Evolutionary conservation across 2,797 vertebrate species (phyloP).

Genomic region (Loriculus beryllinus): DNA sequence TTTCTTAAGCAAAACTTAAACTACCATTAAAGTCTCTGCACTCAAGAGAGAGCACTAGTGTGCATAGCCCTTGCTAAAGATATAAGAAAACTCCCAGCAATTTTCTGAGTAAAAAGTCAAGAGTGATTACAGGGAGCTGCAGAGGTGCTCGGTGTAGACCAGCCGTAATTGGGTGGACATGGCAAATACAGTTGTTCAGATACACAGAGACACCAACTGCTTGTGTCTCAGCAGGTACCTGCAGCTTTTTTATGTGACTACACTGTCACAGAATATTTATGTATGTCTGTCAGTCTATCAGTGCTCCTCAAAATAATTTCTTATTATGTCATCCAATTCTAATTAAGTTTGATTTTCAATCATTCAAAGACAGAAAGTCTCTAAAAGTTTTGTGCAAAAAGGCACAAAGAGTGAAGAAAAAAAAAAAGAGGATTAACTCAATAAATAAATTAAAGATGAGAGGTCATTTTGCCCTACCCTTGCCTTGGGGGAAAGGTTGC

Average conservation of each 20-base stretch:
- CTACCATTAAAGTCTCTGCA: neutral
- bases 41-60: neutral
- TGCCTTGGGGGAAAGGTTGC: neutral
- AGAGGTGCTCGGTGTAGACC: neutral
- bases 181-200: neutral
- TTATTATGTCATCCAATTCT: neutral
- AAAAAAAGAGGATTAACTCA: neutral
- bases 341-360: neutral
- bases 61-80: neutral
- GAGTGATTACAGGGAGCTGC: neutral
- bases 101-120: neutral
- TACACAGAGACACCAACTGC: fast-evolving
- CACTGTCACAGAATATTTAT: neutral
- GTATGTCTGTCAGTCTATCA: neutral
- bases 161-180: neutral
- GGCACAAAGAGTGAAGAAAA: fast-evolving
- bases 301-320: neutral
- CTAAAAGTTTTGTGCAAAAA: neutral
- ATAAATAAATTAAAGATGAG: neutral
- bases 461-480: neutral
- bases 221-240: neutral
- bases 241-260: neutral
- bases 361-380: neutral
- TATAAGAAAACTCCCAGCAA: neutral
- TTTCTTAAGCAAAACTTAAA: neutral